These are phyloP conservation scores for Pseudoatta argentina DNA, from an alignment of 1,140 invertebrate genomes.

Conservation along the genomic window DNA sequence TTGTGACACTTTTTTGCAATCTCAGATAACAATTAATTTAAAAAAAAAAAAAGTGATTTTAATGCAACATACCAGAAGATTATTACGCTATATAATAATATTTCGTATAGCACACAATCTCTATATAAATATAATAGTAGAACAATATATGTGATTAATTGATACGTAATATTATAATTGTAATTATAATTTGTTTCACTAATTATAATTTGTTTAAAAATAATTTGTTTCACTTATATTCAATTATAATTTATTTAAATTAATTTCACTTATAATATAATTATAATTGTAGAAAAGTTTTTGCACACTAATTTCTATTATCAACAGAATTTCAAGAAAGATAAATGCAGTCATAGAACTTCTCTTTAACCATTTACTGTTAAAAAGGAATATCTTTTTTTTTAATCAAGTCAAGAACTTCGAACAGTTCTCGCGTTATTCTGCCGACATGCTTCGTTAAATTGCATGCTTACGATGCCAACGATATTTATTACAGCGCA, in stretches of 20 bases:
- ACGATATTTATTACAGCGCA: slow-evolving; percentile 52
- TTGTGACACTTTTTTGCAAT: neutral
- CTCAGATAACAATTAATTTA: neutral
- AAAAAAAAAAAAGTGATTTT: neutral
- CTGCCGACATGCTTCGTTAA: slow-evolving; percentile 24
- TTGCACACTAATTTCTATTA: neutral
- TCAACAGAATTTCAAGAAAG: neutral
- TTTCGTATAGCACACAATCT: neutral
- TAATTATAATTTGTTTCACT: too few species aligned
- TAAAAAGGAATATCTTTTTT: neutral
- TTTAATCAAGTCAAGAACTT: slow-evolving; percentile 32
- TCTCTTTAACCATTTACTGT: neutral
- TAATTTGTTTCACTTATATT: too few species aligned
- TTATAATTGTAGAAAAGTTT: neutral
- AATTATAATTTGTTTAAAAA: too few species aligned
- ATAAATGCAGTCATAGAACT: neutral
- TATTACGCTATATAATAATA: neutral
- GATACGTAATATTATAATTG: neutral
- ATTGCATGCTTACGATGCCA: slow-evolving; percentile 10
- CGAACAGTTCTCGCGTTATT: slow-evolving; percentile 6
- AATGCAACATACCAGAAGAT: neutral
- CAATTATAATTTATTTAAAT: neutral
- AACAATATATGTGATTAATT: neutral
- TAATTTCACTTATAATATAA: neutral
- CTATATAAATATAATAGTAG: neutral